Evolutionary conservation across 1,140 invertebrate genomes (phyloP).

Genomic region (Drosophila pseudoobscura): DNA sequence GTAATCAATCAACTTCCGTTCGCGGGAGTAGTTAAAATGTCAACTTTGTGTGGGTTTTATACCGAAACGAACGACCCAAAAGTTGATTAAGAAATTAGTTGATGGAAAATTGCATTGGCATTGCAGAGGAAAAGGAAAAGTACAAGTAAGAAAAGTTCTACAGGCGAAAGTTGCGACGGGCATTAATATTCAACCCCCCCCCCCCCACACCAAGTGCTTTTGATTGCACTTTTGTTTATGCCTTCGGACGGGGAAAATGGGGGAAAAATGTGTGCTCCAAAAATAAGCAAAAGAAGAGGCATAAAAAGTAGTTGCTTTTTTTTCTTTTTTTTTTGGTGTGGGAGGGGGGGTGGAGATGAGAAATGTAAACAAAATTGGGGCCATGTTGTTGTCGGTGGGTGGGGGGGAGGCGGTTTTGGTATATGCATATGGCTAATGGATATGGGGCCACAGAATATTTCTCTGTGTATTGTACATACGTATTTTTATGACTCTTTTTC

Average conservation of each 20-base stretch:
- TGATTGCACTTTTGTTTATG: conserved; percentile 59
- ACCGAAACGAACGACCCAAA: background rate
- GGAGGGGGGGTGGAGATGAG: background rate
- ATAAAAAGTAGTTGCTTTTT: conserved; percentile 20
- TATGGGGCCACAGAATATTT: conserved; percentile 38
- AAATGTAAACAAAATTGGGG: conserved; percentile 72
- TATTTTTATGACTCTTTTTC: conserved; percentile 37
- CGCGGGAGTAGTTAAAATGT: conserved; percentile 50
- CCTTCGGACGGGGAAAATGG: conserved; percentile 11
- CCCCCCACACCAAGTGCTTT: conserved; percentile 11
- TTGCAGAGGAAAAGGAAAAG: too few species aligned
- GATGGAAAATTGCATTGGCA: conserved; percentile 27
- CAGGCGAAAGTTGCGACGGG: conserved; percentile 29
- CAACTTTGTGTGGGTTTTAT: conserved; percentile 20
- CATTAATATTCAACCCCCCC: conserved; percentile 21
- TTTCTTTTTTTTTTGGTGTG: conserved; percentile 6
- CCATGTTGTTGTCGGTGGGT: conserved; percentile 39
- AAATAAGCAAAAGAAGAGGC: conserved; percentile 38
- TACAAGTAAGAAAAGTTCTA: conserved; percentile 12
- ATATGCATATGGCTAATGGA: conserved; percentile 52
- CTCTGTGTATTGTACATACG: conserved; percentile 22
- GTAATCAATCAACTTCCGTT: conserved; percentile 46
- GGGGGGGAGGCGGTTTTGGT: conserved; percentile 30
- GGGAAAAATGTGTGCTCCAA: conserved; percentile 35
- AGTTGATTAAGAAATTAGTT: conserved; percentile 44